A percentile compares a stretch with the other conserved stretches of the same genome.
Conservation (phyloP, 2,888 invertebrate species). For the Nebria brevicollis region DNA sequence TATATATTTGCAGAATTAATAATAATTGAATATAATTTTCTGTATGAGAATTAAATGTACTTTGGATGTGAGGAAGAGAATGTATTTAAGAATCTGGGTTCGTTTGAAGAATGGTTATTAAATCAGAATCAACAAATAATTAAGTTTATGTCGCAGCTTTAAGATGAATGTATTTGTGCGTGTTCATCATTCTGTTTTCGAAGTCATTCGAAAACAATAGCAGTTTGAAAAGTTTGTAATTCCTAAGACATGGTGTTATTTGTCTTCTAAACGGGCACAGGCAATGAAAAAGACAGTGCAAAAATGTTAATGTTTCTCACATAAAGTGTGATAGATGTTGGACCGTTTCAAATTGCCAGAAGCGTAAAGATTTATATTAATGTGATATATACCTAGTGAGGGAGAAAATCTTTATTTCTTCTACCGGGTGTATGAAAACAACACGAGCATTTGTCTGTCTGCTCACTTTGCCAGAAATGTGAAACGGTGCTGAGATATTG, state of each 20-base stretch:
- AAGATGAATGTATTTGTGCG: background rate
- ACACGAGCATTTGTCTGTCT: background rate
- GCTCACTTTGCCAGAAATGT: background rate
- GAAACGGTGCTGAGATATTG: background rate
- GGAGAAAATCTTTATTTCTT: conserved; percentile 1
- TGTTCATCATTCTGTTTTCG: conserved; percentile 1
- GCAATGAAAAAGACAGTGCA: conserved; percentile 32
- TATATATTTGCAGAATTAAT: too few species aligned
- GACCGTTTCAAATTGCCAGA: conserved; percentile 27
- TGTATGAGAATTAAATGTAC: too few species aligned
- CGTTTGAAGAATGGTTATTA: background rate
- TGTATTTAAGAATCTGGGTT: background rate
- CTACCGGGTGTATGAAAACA: background rate
- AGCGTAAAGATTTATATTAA: conserved; percentile 41
- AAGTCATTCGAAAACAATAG: background rate
- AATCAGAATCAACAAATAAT: background rate
- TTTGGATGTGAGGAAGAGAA: too few species aligned
- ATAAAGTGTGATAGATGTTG: conserved; percentile 41
- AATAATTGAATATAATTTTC: too few species aligned
- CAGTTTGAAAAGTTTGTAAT: background rate
- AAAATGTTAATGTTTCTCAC: conserved; percentile 42
- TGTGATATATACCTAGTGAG: conserved; percentile 16
- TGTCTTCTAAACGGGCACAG: background rate
- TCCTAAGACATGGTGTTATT: background rate
- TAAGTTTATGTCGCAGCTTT: background rate